phyloP scores from a whole-genome alignment of 2,113 vertebrate genomes.

The Reinhardtius hippoglossoides region DNA sequence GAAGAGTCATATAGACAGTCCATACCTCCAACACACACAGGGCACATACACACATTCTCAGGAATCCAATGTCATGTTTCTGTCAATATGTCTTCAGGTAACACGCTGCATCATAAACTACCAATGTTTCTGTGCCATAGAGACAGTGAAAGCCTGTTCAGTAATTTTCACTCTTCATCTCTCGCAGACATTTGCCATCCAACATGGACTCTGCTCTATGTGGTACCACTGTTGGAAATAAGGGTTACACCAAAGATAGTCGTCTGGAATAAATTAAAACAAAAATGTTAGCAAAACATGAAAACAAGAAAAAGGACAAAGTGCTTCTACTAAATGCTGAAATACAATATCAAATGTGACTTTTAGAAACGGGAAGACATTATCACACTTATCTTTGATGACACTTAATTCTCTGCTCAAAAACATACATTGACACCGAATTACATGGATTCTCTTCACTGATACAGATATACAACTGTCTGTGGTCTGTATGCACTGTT shows the following conservation, averaged over 20 bases:
- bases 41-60: slow-evolving; percentile 49
- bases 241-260: neutral
- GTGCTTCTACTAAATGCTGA: neutral
- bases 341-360: slow-evolving; percentile 16
- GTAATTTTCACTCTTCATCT: slow-evolving; percentile 33
- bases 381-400: neutral
- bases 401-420: slow-evolving; percentile 1
- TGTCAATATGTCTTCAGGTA: slow-evolving; percentile 69
- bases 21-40: neutral
- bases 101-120: slow-evolving; percentile 43
- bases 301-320: no score
- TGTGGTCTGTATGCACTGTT: neutral
- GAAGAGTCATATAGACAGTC: neutral
- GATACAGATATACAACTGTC: neutral
- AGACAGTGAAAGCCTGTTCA: slow-evolving; percentile 1
- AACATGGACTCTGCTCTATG: slow-evolving; percentile 13
- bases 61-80: slow-evolving; percentile 67
- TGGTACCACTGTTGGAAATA: slow-evolving; percentile 1
- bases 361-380: neutral
- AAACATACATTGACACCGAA: neutral
- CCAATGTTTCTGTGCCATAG: slow-evolving; percentile 42
- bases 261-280: no score
- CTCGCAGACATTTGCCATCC: slow-evolving; percentile 8
- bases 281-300: no score
- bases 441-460: slow-evolving; percentile 1